Evolutionary conservation across 2,797 vertebrate genomes (phyloP).

Genomic region (Schizothorax lantsangensis): DNA sequence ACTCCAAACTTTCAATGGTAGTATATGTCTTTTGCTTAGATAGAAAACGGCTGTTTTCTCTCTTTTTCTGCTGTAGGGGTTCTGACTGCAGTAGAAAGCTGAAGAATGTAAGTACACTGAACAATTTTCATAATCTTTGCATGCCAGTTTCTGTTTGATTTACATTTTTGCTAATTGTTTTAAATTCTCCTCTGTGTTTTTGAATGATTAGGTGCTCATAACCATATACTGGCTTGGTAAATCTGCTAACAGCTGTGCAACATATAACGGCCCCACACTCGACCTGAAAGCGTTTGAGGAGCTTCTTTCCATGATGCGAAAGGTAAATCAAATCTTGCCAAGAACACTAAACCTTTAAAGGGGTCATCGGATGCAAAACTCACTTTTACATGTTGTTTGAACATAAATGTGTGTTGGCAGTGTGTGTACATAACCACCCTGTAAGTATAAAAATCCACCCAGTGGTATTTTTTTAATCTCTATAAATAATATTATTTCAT

Average conservation of each 20-base stretch:
- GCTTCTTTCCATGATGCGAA: slow-evolving; percentile 91
- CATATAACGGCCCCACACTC: slow-evolving; percentile 88
- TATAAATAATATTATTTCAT: no score
- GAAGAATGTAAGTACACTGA: slow-evolving; percentile 88
- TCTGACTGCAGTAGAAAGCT: slow-evolving; percentile 90
- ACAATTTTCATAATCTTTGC: neutral
- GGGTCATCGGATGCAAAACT: no score
- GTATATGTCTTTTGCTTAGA: neutral
- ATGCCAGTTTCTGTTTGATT: neutral
- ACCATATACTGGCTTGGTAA: slow-evolving; percentile 98
- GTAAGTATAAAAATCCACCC: no score
- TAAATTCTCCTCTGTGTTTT: neutral
- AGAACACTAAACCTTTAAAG: neutral
- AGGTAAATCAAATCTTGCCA: slow-evolving; percentile 76
- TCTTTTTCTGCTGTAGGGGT: slow-evolving; percentile 74
- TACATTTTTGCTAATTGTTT: neutral
- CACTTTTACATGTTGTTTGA: no score
- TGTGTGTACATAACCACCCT: no score
- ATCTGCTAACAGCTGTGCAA: slow-evolving; percentile 84
- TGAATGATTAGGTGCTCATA: slow-evolving; percentile 88
- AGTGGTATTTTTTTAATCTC: no score
- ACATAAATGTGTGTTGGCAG: no score
- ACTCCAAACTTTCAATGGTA: neutral
- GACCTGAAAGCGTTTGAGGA: slow-evolving; percentile 97
- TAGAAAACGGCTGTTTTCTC: neutral